A percentile compares a stretch with the other conserved stretches of the same genome.
phyloP scores from a whole-genome alignment of 2,797 vertebrate genomes.

The Xiphorhynchus erythropygius region DNA sequence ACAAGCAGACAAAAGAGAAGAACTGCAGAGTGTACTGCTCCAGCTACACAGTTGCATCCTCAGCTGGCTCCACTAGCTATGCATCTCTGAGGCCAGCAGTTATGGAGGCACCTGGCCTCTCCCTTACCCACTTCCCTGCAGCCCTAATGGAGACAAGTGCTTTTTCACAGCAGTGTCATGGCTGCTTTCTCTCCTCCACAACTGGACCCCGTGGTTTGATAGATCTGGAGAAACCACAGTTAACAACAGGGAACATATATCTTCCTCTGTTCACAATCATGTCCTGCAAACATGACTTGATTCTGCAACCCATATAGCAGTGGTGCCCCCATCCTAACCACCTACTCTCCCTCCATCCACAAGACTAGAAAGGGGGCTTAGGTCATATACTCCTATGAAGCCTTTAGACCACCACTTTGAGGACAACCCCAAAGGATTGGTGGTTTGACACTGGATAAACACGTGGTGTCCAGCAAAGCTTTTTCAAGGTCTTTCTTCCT shows the following conservation, averaged over 20 bases:
- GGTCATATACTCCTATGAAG: fast-evolving
- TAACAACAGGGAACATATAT: neutral
- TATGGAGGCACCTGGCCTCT: neutral
- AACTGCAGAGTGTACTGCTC: neutral
- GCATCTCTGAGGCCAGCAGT: neutral
- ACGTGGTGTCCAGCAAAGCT: no score
- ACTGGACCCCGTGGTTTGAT: fast-evolving
- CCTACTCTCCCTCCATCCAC: fast-evolving
- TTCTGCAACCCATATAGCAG: neutral
- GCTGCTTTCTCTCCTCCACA: neutral
- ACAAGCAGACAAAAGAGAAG: neutral
- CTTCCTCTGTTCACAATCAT: fast-evolving
- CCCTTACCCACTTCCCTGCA: neutral
- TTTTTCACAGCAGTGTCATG: fast-evolving
- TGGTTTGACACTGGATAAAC: no score
- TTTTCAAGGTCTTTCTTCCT: no score
- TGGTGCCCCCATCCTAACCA: fast-evolving
- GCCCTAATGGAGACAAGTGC: neutral
- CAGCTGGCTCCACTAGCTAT: fast-evolving
- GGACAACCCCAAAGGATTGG: neutral
- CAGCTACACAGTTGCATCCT: neutral
- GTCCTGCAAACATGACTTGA: neutral
- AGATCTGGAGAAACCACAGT: fast-evolving
- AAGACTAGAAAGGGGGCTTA: neutral
- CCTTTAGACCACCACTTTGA: neutral